Percentiles rank a stretch among this genome's conserved stretches.
Evolutionary conservation across 2,797 vertebrate species (phyloP).

Genomic region (Erethizon dorsatum): DNA sequence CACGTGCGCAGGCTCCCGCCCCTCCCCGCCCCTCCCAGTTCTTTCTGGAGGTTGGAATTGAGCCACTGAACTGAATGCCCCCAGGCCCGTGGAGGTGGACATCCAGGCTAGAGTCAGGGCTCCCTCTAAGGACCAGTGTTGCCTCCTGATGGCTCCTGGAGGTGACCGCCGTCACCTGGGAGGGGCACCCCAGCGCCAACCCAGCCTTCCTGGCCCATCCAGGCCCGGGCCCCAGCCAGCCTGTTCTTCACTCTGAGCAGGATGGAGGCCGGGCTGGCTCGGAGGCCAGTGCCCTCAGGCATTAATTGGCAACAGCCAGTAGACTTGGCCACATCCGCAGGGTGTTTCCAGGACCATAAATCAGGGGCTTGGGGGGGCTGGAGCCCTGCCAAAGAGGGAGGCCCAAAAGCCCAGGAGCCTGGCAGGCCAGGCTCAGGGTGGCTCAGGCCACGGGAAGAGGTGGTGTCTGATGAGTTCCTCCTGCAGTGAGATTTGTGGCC

Average conservation of each 20-base stretch:
- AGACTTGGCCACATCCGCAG: conserved; percentile 93
- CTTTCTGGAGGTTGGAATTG: not conserved
- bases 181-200: not conserved
- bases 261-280: not conserved
- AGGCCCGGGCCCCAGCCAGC: not conserved
- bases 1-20: too few species aligned
- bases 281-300: conserved; percentile 88
- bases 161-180: fast-evolving
- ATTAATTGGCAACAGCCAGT: conserved; percentile 94
- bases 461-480: not conserved
- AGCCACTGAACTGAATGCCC: not conserved
- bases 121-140: not conserved
- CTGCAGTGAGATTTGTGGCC: fast-evolving
- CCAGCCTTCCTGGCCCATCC: fast-evolving
- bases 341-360: conserved; percentile 95
- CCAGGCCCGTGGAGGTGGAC: fast-evolving
- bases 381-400: conserved; percentile 88
- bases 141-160: not conserved
- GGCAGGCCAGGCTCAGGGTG: conserved; percentile 74
- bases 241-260: not conserved
- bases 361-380: conserved; percentile 90
- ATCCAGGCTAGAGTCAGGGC: fast-evolving
- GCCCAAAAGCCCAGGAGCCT: conserved; percentile 82
- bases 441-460: not conserved
- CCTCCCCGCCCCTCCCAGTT: fast-evolving